These are phyloP conservation scores for Noctua fimbriata DNA, from an alignment of 2,888 invertebrate species.

Conservation along the genomic window DNA sequence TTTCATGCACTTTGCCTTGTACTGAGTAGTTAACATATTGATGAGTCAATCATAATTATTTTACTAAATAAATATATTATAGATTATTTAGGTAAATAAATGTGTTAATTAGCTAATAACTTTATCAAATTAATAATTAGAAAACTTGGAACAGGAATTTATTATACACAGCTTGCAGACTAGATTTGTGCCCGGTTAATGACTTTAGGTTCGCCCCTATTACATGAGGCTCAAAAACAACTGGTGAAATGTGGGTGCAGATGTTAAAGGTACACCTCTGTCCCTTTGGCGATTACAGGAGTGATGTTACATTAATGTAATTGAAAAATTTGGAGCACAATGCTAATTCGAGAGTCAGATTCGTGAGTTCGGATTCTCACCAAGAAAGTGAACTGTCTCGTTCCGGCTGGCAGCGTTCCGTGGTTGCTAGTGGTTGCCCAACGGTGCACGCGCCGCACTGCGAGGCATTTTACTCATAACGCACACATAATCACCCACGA, in stretches of 20 bases:
- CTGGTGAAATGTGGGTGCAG: neutral
- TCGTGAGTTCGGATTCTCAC: constrained; percentile 72
- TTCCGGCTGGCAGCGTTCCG: constrained; percentile 77
- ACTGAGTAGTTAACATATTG: neutral
- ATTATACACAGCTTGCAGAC: neutral
- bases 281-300: neutral
- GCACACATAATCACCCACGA: constrained; percentile 58
- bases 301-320: too few relatives aligned
- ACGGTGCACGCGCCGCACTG: constrained; percentile 62
- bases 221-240: neutral
- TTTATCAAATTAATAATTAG: constrained; percentile 5
- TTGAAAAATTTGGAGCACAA: constrained; percentile 16
- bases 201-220: neutral
- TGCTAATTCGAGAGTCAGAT: constrained; percentile 32
- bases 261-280: neutral
- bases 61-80: neutral
- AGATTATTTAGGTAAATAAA: neutral
- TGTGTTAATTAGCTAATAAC: neutral
- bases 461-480: constrained; percentile 56
- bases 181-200: neutral
- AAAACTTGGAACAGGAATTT: neutral
- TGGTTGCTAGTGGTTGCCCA: constrained; percentile 77
- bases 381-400: constrained; percentile 84
- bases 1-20: constrained; percentile 20
- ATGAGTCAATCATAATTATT: constrained; percentile 25